Evolutionary conservation across 2,888 invertebrate genomes (phyloP), one percentile per base, ranked within the genome.

Genomic region (Standfussiana lucernea): DNA sequence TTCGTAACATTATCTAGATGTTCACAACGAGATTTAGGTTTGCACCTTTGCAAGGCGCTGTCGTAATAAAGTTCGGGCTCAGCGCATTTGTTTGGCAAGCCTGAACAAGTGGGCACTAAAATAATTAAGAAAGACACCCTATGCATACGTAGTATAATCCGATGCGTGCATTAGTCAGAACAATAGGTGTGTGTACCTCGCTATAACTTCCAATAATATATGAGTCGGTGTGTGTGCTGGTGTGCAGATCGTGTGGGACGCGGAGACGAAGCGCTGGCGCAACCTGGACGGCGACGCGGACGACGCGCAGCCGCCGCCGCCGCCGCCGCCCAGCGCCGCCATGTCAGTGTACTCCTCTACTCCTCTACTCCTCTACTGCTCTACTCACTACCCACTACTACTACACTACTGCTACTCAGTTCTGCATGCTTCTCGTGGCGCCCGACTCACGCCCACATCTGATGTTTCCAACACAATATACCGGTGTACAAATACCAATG

Each of bases 221-320:
- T n/a, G 59, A 32, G 35, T 2, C 13, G 50, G 56, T 40, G 79
- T 61, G 75, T 84, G 71, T 64, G 72, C 18, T 10, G 75, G 0
- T 80, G 70, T 53, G 42, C 93, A 98, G 98, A 99, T 99, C 97
- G 98, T 99, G 73, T 99, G 99, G 99, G 99, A 99, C 96, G 97
- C 98, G 77, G 98, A 98, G n/a, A 97, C 97, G 90, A 98, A 99
- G 93, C 97, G 97, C 87, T 99, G 99, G 99, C 97, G 98, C 70
- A 98, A 99, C 95, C 97, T 97, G 64, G 98, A 98, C 92, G 98
- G 97, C 45, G 98, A 97, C 83, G 97, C 97, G 80, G 89, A 89
- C 59, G 89, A 90, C 82, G 93, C 93, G 81, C 94, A 95, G 82
- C 93, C 95, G 82, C 94, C 95, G 82, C 93, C 90, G 84, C 88